Conservation (phyloP, 2,797 vertebrate species). For the Eupleurogrammus muticus region DNA sequence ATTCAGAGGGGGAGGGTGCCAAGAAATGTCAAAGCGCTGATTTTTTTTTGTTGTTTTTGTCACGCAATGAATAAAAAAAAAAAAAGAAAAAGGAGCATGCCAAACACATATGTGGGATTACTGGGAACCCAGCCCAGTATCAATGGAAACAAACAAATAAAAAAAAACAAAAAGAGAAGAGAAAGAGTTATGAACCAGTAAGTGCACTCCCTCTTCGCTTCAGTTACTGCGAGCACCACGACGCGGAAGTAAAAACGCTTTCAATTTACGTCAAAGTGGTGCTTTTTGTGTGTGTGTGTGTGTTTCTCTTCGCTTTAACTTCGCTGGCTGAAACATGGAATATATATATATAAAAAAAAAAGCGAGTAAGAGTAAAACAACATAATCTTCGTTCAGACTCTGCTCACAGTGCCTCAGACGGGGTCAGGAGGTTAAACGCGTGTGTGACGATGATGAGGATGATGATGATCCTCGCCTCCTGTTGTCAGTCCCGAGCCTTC, state of each 20-base stretch:
- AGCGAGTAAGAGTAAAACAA: conserved; percentile 44
- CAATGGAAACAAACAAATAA: conserved; percentile 58
- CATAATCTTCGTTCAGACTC: conserved; percentile 59
- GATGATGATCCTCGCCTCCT: too few relatives aligned
- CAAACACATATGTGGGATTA: conserved; percentile 64
- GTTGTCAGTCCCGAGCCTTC: conserved; percentile 39
- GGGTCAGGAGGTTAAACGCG: conserved; percentile 37
- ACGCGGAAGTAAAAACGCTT: conserved; percentile 42
- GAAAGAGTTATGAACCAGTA: conserved; percentile 54
- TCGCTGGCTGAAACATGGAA: conserved; percentile 49
- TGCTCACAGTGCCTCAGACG: conserved; percentile 79
- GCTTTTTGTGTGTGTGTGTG: conserved; percentile 25
- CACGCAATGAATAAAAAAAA: conserved; percentile 48
- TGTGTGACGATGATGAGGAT: too few relatives aligned
- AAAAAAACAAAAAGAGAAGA: too few relatives aligned
- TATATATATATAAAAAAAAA: conserved; percentile 41
- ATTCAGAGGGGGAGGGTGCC: conserved; percentile 37
- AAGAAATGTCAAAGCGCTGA: conserved; percentile 45
- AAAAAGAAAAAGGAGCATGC: conserved; percentile 43
- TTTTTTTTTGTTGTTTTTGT: conserved; percentile 20
- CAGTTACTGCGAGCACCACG: conserved; percentile 64
- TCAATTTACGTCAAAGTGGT: conserved; percentile 14
- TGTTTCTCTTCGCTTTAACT: conserved; percentile 26
- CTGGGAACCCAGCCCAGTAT: conserved; percentile 85
- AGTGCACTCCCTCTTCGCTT: conserved; percentile 67